phyloP scores from a whole-genome alignment of 2,888 invertebrate species.

The Drosophila nigricruria region DNA sequence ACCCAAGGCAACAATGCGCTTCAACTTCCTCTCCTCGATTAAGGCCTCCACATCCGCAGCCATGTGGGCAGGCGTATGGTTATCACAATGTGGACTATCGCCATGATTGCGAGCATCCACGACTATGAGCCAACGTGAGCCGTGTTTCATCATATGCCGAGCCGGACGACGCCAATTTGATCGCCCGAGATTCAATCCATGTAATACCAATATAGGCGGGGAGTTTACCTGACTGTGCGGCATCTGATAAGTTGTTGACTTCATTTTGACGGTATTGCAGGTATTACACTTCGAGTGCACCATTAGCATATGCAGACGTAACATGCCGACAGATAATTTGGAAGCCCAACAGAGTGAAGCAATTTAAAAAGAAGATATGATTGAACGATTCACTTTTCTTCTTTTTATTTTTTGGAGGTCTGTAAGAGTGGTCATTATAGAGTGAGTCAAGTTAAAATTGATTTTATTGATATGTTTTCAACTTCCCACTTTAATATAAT shows the following conservation, averaged over 20 bases:
- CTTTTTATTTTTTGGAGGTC: no score
- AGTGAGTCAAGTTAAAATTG: no score
- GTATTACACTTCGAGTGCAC: neutral
- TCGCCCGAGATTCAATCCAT: slow-evolving; percentile 28
- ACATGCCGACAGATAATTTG: neutral
- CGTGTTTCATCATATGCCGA: slow-evolving; percentile 15
- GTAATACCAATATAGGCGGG: slow-evolving; percentile 49
- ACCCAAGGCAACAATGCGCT: slow-evolving; percentile 44
- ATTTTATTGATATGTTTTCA: no score
- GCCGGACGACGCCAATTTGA: slow-evolving; percentile 38
- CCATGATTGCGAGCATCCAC: slow-evolving; percentile 57
- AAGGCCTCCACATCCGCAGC: slow-evolving; percentile 42
- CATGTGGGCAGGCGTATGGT: slow-evolving; percentile 25
- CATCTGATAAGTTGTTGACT: slow-evolving; percentile 26
- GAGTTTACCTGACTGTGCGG: slow-evolving; percentile 23
- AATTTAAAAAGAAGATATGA: neutral
- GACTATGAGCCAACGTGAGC: slow-evolving; percentile 34
- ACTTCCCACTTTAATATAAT: no score
- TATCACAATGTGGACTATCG: slow-evolving; percentile 15
- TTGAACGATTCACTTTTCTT: neutral
- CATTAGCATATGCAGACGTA: neutral
- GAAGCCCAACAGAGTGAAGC: neutral
- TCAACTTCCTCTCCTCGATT: slow-evolving; percentile 15
- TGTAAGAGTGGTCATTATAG: no score
- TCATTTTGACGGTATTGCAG: slow-evolving; percentile 19